Conservation (phyloP, 2,888 invertebrate genomes). For the Platynereis dumerilii region DNA sequence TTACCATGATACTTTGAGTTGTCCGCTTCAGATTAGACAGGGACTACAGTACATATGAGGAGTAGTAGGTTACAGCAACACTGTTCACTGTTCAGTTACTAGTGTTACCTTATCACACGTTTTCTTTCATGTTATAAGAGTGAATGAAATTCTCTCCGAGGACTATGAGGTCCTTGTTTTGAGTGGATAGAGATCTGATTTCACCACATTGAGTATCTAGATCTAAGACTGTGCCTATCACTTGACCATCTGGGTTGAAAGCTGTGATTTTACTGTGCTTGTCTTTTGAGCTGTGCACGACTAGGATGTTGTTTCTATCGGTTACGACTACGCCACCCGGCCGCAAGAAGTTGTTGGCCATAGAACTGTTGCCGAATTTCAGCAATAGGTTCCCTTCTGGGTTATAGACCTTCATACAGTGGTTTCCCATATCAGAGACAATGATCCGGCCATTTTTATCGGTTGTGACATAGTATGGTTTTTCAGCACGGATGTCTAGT, state of each 20-base stretch:
- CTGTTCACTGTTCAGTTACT: no score
- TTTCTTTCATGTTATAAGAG: no score
- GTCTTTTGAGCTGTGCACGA: neutral
- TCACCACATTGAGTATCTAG: neutral
- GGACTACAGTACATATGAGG: no score
- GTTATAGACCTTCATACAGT: neutral
- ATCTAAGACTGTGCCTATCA: conserved; percentile 1
- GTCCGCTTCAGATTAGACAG: no score
- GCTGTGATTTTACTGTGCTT: neutral
- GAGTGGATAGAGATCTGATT: neutral
- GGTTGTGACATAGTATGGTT: neutral
- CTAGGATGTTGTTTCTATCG: neutral
- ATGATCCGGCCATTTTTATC: conserved; percentile 5
- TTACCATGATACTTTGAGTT: no score
- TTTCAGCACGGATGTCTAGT: neutral
- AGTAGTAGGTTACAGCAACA: no score
- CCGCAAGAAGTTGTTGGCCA: neutral
- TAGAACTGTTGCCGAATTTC: neutral
- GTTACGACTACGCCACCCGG: neutral
- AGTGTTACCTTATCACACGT: no score
- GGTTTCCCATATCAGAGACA: conserved; percentile 3
- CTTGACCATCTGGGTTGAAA: neutral
- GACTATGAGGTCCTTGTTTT: neutral
- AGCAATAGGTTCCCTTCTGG: neutral
- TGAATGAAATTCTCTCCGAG: no score